A percentile compares a stretch with the other conserved stretches of the same genome.
phyloP scores from a whole-genome alignment of 35 echinoderm and acorn worm species.

The Apostichopus parvimensis region DNA sequence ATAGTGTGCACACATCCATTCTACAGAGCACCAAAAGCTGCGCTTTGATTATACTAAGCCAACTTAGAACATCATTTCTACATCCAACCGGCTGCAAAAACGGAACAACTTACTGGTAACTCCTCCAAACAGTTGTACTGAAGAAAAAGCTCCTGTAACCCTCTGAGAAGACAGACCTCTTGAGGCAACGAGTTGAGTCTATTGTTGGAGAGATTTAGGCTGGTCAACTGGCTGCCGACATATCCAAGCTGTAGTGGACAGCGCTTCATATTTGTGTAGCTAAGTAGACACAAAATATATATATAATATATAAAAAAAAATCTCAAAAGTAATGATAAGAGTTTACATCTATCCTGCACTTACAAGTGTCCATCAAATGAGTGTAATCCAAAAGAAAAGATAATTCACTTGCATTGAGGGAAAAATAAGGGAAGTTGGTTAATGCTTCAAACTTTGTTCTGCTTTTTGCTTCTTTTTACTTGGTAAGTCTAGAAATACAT shows the following conservation, averaged over 20 bases:
- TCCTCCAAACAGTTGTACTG: slow-evolving; percentile 97
- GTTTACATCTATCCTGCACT: not conserved
- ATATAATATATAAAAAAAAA: not conserved
- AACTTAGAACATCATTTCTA: no score
- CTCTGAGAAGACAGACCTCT: slow-evolving; percentile 87
- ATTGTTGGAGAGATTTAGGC: slow-evolving; percentile 95
- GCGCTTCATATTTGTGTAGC: slow-evolving; percentile 87
- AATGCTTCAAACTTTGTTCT: no score
- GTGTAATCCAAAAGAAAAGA: no score
- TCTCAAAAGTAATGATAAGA: not conserved
- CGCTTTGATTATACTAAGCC: no score
- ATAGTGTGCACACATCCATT: no score
- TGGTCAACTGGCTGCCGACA: slow-evolving; percentile 83
- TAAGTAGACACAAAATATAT: no score
- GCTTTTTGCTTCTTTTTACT: no score
- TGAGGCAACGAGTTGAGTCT: slow-evolving; percentile 66
- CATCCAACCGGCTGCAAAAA: no score
- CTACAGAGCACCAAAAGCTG: no score
- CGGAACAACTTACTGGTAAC: slow-evolving; percentile 73
- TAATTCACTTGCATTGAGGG: no score
- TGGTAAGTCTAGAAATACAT: no score
- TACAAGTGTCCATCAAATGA: not conserved
- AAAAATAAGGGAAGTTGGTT: not conserved
- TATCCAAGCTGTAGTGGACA: slow-evolving; percentile 88
- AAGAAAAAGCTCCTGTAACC: slow-evolving; percentile 92